These are phyloP conservation scores for Eupelmus urozonus DNA, from an alignment of 2,888 invertebrate species.

Conservation along the genomic window DNA sequence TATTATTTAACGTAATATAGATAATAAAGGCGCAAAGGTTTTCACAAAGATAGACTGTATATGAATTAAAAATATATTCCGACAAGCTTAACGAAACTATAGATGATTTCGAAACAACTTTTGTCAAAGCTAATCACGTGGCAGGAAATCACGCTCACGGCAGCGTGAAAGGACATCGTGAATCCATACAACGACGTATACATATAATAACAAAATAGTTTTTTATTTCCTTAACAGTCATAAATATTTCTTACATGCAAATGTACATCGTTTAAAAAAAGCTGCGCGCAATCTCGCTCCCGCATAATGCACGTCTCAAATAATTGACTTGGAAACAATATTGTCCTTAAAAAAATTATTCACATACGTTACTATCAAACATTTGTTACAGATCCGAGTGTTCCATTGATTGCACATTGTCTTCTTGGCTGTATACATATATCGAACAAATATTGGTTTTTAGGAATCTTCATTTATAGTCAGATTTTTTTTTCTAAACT, in stretches of 20 bases:
- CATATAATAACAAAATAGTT: constrained; percentile 43
- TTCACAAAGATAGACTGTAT: neutral
- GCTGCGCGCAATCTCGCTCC: neutral
- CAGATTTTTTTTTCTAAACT: constrained; percentile 13
- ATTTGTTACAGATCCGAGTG: constrained; percentile 44
- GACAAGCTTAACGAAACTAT: neutral
- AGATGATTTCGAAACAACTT: constrained; percentile 21
- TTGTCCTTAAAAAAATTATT: constrained; percentile 17
- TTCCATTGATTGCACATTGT: constrained; percentile 43
- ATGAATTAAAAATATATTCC: neutral
- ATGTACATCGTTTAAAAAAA: constrained; percentile 28
- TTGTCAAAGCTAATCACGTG: constrained; percentile 22
- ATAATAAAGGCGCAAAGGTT: no score
- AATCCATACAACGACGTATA: neutral
- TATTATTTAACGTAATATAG: no score
- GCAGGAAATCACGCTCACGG: constrained; percentile 31
- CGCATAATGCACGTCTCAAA: neutral
- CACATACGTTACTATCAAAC: constrained; percentile 17
- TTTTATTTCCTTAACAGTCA: constrained; percentile 13
- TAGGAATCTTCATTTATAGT: neutral
- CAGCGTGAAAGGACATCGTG: constrained; percentile 28
- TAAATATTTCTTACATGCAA: constrained; percentile 38
- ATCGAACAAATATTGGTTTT: constrained; percentile 52
- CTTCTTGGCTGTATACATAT: constrained; percentile 46
- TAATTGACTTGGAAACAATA: constrained; percentile 28